phyloP scores from a whole-genome alignment of 30 jellyfish, hydroid and myxozoan species.

The Pelagia noctiluca region DNA sequence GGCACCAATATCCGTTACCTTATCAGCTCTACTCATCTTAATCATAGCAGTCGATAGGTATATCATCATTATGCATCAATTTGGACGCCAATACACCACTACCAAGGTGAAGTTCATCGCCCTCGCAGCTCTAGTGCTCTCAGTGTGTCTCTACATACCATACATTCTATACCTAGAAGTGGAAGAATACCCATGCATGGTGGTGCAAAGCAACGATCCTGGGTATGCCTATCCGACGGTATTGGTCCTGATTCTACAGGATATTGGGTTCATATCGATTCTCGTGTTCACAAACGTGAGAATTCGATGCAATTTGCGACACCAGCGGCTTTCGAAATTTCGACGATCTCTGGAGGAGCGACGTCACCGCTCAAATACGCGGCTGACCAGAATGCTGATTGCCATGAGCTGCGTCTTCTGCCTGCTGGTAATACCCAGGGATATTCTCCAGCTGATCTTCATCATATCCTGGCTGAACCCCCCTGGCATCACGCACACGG shows the following conservation, averaged over 20 bases:
- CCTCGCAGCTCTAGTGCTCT: slow-evolving; percentile 38
- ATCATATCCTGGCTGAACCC: slow-evolving; percentile 80
- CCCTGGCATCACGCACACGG: slow-evolving; percentile 50
- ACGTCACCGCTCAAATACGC: slow-evolving; percentile 59
- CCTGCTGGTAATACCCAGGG: slow-evolving; percentile 88
- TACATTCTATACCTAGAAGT: slow-evolving; percentile 38
- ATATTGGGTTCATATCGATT: slow-evolving; percentile 62
- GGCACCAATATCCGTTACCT: slow-evolving; percentile 83
- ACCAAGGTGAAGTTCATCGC: slow-evolving; percentile 53
- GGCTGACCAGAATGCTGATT: slow-evolving; percentile 72
- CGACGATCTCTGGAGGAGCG: slow-evolving; percentile 42
- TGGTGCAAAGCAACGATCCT: slow-evolving; percentile 13
- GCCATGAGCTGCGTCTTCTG: slow-evolving; percentile 83
- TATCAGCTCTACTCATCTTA: slow-evolving; percentile 83
- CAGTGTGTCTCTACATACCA: slow-evolving; percentile 65
- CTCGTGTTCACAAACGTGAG: slow-evolving; percentile 71
- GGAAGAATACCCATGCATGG: slow-evolving; percentile 38
- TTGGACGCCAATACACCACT: slow-evolving; percentile 69
- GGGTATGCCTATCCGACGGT: slow-evolving; percentile 71
- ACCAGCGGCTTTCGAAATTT: slow-evolving; percentile 31
- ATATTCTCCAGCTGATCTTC: slow-evolving; percentile 65
- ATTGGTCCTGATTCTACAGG: slow-evolving; percentile 65
- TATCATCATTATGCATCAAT: slow-evolving; percentile 75
- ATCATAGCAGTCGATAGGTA: slow-evolving; percentile 91
- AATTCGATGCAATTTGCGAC: slow-evolving; percentile 39